Evolutionary conservation across 2,888 invertebrate genomes (phyloP).

Genomic region (Eristalis pertinax): DNA sequence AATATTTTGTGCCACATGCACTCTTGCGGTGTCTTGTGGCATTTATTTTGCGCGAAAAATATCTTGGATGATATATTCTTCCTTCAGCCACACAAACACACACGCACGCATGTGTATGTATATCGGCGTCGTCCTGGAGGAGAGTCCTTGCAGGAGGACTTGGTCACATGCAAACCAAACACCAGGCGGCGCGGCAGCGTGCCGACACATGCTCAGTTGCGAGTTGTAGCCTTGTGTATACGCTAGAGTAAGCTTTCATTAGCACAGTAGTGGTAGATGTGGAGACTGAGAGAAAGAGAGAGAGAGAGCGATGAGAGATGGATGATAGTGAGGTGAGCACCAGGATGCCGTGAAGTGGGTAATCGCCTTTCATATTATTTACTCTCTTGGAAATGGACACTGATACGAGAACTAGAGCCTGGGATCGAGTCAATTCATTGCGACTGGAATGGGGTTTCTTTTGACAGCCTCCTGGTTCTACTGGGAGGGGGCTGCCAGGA

Average conservation of each 20-base stretch:
- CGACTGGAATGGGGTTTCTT: background rate
- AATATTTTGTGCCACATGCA: background rate
- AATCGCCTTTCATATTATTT: conserved; percentile 25
- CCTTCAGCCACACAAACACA: background rate
- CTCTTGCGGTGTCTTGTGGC: conserved; percentile 11
- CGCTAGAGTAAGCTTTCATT: conserved; percentile 66
- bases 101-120: background rate
- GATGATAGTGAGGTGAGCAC: conserved; percentile 21
- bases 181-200: background rate
- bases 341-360: conserved; percentile 18
- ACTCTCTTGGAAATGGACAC: conserved; percentile 13
- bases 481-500: background rate
- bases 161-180: background rate
- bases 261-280: conserved; percentile 18
- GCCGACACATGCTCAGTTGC: conserved; percentile 68
- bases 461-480: background rate
- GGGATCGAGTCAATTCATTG: conserved; percentile 2
- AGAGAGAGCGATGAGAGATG: background rate
- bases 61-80: conserved; percentile 22
- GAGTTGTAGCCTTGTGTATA: conserved; percentile 37
- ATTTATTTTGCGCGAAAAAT: conserved; percentile 35
- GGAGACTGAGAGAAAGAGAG: background rate
- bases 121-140: background rate
- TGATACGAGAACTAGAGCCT: background rate
- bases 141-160: background rate